These are phyloP conservation scores for Synanthedon vespiformis DNA, from an alignment of 2,888 invertebrate species.

Conservation along the genomic window DNA sequence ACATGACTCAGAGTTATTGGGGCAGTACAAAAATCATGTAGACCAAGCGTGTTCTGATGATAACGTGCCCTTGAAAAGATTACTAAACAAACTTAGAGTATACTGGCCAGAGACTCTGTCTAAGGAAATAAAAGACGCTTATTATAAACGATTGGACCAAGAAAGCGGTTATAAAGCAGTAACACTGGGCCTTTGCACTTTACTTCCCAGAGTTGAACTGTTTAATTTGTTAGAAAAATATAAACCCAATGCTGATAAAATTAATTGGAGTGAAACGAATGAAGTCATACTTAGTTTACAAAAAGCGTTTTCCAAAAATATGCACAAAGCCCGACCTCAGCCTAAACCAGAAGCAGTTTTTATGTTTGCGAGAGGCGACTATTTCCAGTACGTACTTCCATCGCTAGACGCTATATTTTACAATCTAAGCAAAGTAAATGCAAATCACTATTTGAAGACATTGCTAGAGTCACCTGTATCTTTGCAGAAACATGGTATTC, in stretches of 20 bases:
- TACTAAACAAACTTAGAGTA: constrained; percentile 33
- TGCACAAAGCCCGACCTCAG: constrained; percentile 45
- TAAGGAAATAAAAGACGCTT: constrained; percentile 22
- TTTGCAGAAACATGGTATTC: constrained; percentile 45
- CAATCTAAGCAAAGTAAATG: constrained; percentile 24
- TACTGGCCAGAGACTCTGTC: constrained; percentile 37
- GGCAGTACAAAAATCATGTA: constrained; percentile 16
- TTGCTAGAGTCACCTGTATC: constrained; percentile 34
- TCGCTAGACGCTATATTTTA: constrained; percentile 39
- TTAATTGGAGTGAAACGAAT: constrained; percentile 33
- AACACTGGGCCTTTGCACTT: constrained; percentile 27
- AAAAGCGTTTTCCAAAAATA: constrained; percentile 38
- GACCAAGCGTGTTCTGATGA: constrained; percentile 21
- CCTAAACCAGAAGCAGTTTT: constrained; percentile 31
- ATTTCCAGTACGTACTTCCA: constrained; percentile 39
- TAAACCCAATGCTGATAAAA: constrained; percentile 31
- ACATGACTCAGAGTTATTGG: constrained; percentile 34
- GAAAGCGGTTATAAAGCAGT: constrained; percentile 26
- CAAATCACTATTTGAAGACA: constrained; percentile 23
- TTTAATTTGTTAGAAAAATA: constrained; percentile 28
- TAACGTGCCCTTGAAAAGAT: constrained; percentile 17
- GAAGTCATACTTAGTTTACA: constrained; percentile 31
- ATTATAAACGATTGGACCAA: constrained; percentile 19
- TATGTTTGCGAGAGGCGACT: constrained; percentile 43
- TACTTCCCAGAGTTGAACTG: constrained; percentile 22